These are phyloP conservation scores for Hirundichthys speculiger DNA, from an alignment of 2,113 vertebrate species.

Conservation along the genomic window DNA sequence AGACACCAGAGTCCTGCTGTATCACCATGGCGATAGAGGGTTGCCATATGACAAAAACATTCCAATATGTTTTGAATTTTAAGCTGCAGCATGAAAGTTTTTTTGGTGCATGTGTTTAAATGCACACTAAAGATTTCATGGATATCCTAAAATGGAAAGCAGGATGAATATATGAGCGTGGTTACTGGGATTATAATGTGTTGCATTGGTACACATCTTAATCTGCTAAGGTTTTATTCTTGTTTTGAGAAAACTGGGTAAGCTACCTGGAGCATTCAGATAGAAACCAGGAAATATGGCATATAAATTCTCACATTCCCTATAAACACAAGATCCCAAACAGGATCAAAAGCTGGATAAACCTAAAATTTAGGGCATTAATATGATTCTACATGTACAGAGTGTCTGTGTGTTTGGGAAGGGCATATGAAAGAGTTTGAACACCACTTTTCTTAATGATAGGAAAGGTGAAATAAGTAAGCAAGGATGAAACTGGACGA, in stretches of 20 bases:
- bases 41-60: constrained; percentile 56
- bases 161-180: too few species aligned
- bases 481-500: background rate
- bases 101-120: constrained; percentile 23
- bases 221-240: background rate
- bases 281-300: background rate
- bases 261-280: background rate
- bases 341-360: background rate
- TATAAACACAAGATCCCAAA: background rate
- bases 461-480: background rate
- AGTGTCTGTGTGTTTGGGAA: too few species aligned
- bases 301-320: too few species aligned
- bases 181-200: too few species aligned
- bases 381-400: too few species aligned
- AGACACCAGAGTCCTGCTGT: constrained; percentile 57
- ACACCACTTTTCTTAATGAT: too few species aligned
- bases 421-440: too few species aligned
- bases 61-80: constrained; percentile 41
- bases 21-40: constrained; percentile 35
- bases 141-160: too few species aligned
- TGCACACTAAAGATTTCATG: background rate
- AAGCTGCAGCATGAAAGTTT: constrained; percentile 42
- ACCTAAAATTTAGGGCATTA: background rate
- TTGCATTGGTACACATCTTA: background rate
- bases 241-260: background rate